Evolutionary conservation across 1,140 invertebrate species (phyloP).

Genomic region (Brachionus calyciflorus): DNA sequence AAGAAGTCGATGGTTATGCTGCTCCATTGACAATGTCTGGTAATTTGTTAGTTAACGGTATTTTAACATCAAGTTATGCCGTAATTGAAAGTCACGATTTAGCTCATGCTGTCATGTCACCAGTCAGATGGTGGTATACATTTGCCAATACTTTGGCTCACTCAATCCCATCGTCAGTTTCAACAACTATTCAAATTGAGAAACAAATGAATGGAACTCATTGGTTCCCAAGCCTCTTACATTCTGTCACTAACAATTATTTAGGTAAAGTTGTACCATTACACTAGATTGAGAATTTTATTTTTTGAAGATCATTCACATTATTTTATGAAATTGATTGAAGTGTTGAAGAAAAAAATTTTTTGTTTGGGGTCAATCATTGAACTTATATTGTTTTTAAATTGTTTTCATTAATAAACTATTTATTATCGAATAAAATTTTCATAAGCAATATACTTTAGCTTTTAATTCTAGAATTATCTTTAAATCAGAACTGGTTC

Average conservation of each 20-base stretch:
- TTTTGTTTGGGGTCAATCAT: too few species aligned
- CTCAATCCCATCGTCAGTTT: neutral
- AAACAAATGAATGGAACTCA: constrained; percentile 43
- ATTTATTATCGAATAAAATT: too few species aligned
- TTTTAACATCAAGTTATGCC: constrained; percentile 90
- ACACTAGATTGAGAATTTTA: constrained; percentile 5
- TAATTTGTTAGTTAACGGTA: constrained; percentile 81
- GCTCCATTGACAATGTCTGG: constrained; percentile 84
- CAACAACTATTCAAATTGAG: constrained; percentile 1
- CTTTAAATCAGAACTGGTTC: too few species aligned
- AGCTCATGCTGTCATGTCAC: constrained; percentile 66
- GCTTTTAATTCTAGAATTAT: too few species aligned
- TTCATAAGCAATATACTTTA: too few species aligned
- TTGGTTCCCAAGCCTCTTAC: constrained; percentile 37
- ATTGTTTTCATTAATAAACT: too few species aligned
- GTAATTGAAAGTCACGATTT: constrained; percentile 77
- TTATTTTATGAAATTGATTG: too few species aligned
- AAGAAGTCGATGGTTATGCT: constrained; percentile 33
- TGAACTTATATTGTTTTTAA: too few species aligned
- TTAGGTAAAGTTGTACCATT: constrained; percentile 19
- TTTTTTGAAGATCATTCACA: constrained; percentile 6
- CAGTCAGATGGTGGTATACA: constrained; percentile 45
- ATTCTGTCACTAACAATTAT: constrained; percentile 30
- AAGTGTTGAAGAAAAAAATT: too few species aligned
- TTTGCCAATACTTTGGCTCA: neutral